A percentile compares a stretch with the other conserved stretches of the same genome.
These are phyloP conservation scores for Coranthus polyacanthus DNA, from an alignment of 2,797 vertebrate genomes.

Conservation along the genomic window DNA sequence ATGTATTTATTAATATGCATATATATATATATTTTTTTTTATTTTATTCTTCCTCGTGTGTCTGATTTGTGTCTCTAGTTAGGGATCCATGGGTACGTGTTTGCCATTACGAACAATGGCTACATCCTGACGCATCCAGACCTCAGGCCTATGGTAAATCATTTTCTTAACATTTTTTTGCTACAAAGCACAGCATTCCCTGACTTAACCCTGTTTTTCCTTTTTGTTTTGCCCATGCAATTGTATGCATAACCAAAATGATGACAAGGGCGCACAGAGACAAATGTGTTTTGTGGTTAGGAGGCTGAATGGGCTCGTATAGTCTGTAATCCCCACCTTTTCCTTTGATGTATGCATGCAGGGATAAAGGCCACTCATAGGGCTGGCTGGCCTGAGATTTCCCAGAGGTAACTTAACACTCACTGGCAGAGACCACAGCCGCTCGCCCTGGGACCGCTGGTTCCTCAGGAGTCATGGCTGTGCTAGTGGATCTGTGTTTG, in stretches of 20 bases:
- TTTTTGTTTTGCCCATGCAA: constrained; percentile 63
- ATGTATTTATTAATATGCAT: constrained; percentile 20
- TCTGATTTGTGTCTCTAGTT: constrained; percentile 83
- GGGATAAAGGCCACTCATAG: constrained; percentile 88
- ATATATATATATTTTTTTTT: background rate
- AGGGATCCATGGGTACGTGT: constrained; percentile 97
- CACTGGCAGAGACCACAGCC: constrained; percentile 83
- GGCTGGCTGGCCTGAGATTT: constrained; percentile 87
- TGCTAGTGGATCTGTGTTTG: constrained; percentile 81
- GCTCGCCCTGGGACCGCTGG: constrained; percentile 70
- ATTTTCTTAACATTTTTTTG: constrained; percentile 24
- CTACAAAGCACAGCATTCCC: constrained; percentile 49
- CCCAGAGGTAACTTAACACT: constrained; percentile 88
- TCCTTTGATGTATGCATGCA: constrained; percentile 91
- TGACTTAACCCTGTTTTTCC: constrained; percentile 65
- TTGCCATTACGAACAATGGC: constrained; percentile 98
- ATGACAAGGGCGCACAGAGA: constrained; percentile 51
- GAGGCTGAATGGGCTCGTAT: constrained; percentile 77
- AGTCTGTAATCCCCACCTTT: constrained; percentile 88
- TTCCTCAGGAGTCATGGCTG: constrained; percentile 78
- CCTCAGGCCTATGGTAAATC: constrained; percentile 94
- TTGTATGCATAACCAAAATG: constrained; percentile 55
- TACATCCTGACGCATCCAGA: constrained; percentile 98
- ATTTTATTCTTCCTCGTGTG: constrained; percentile 4
- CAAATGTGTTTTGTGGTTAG: constrained; percentile 74